Evolutionary conservation across 2,797 vertebrate genomes (phyloP), one percentile per base, ranked within the genome.

Genomic region (Phylloscopus collybita): DNA sequence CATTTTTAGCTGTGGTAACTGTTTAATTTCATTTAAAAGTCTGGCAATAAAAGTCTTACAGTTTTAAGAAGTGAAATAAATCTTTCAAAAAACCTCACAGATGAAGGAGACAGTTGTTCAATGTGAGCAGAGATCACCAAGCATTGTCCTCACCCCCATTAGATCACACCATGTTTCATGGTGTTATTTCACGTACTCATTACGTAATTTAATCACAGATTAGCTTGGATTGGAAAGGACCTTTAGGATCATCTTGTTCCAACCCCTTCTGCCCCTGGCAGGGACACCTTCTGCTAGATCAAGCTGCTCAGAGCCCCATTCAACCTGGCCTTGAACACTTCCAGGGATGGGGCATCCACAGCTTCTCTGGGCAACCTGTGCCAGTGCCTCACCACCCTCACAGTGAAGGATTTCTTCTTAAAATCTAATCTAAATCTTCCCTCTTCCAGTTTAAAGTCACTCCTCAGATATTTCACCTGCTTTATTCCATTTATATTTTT

Each of bases 211-310:
- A 67, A 11, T 17, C 20, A 18, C 6, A 64, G 29, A 50, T 21
- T 38, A 27, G 5, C 18, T 50, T 20, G 36, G 16, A 8, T 21
- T 50, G 36, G 23, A 82, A 62, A 29, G 13, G 20, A 50, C 3
- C 2, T 51, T 64, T 45, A 62, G 25, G 14, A 38, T 15, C 6
- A 30, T 44, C 2, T 57, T 14, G 2, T 42, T 78, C 25, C 30
- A 54, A 26, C 3, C 1, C 19, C 6, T 27, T 27, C 20, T 4
- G 19, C 8, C 34, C 11, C 0, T 9, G 5, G 4, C 30, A 71
- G 9, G 11, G 30, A 22, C 27, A 34, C 6, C 4, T 62, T 34
- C 30, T 1, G 1, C 30, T 34, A 14, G 40, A 34, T 4, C 17
- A 49, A 3, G 4, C 16, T 70, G 9, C 34, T 25, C 56, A 25